Conservation (phyloP, 2,888 invertebrate species). For the Eupithecia dodoneata region DNA sequence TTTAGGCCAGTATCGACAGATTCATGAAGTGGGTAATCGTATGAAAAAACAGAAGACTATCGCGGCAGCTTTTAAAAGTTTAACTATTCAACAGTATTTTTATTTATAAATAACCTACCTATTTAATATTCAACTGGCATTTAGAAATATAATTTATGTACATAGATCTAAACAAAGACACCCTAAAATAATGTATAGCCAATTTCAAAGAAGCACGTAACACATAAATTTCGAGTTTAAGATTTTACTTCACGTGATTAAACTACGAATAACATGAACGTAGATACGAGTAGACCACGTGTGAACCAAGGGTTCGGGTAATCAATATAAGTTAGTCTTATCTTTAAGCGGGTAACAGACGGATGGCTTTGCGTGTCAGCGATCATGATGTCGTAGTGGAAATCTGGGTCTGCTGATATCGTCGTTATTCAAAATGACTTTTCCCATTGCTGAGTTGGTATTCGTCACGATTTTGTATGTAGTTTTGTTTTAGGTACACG, state of each 20-base stretch:
- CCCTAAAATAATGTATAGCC: neutral
- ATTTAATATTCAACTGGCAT: neutral
- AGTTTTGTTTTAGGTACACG: neutral
- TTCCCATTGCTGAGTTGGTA: neutral
- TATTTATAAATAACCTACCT: neutral
- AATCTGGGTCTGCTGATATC: neutral
- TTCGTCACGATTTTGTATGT: neutral
- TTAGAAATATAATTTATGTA: neutral
- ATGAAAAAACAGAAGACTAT: too few relatives aligned
- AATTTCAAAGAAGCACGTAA: neutral
- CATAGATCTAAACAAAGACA: neutral
- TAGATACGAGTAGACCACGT: neutral
- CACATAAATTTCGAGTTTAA: neutral
- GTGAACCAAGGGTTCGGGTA: neutral
- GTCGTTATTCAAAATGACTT: neutral
- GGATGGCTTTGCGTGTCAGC: neutral
- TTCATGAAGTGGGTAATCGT: too few relatives aligned
- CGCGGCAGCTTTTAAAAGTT: too few relatives aligned
- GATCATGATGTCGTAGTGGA: neutral
- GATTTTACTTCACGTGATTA: neutral
- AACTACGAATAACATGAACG: neutral
- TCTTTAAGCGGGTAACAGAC: neutral
- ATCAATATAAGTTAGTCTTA: constrained; percentile 5
- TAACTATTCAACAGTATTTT: neutral
- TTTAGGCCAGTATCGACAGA: too few relatives aligned